Evolutionary conservation across 2,113 vertebrate species (phyloP).

Genomic region (Megaceryle maxima): DNA sequence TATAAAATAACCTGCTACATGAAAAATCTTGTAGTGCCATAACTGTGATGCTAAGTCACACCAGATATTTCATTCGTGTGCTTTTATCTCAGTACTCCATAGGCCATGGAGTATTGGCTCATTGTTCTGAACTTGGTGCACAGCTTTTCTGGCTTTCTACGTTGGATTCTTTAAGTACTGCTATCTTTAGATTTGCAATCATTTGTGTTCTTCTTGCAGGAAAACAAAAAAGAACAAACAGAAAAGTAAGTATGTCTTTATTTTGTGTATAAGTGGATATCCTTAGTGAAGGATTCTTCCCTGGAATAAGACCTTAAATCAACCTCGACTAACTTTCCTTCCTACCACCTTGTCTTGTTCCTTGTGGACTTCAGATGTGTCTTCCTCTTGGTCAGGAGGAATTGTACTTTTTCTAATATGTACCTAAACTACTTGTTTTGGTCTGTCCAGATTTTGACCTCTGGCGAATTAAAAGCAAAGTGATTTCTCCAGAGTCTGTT

Average conservation of each 20-base stretch:
- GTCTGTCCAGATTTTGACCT: background rate
- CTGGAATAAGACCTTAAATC: background rate
- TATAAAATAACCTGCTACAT: background rate
- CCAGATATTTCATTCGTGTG: background rate
- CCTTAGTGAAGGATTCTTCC: background rate
- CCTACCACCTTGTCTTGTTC: background rate
- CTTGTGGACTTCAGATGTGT: background rate
- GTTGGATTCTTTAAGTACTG: background rate
- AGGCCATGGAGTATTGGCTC: background rate
- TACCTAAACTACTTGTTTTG: background rate
- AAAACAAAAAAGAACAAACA: constrained; percentile 99
- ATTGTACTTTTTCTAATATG: background rate
- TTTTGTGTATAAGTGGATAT: background rate
- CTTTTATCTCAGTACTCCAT: background rate
- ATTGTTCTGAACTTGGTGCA: background rate
- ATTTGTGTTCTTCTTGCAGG: constrained; percentile 74
- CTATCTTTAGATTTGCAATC: background rate
- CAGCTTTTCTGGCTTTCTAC: background rate
- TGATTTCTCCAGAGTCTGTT: background rate
- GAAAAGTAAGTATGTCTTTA: constrained; percentile 85
- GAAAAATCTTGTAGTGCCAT: too few relatives aligned
- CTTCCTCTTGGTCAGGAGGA: background rate
- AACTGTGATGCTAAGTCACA: background rate
- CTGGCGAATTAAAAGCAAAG: background rate
- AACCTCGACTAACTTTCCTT: background rate